Evolutionary conservation across 2,797 vertebrate genomes (phyloP).

Genomic region (Heterohyrax brucei): DNA sequence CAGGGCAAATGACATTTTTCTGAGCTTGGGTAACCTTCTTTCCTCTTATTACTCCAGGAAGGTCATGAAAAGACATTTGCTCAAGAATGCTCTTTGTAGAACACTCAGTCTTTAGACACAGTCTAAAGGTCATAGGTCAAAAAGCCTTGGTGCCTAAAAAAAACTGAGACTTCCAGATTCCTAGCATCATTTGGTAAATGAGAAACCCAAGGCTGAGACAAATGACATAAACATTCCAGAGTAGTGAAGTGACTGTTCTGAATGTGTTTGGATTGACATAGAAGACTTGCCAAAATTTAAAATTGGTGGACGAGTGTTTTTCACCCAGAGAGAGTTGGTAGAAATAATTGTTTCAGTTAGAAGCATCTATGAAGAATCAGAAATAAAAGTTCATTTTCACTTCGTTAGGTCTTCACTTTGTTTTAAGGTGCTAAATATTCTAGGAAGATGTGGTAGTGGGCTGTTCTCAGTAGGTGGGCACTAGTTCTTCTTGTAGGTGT

Average conservation of each 20-base stretch:
- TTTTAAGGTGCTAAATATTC: background rate
- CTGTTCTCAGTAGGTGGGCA: fast-evolving
- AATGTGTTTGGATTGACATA: background rate
- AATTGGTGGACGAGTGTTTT: background rate
- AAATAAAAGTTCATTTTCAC: background rate
- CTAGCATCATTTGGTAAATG: background rate
- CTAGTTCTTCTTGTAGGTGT: background rate
- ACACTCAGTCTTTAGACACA: background rate
- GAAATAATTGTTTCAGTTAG: background rate
- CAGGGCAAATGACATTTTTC: background rate
- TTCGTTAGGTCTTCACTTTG: background rate
- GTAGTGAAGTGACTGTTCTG: background rate
- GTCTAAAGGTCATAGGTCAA: background rate
- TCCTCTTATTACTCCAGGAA: background rate
- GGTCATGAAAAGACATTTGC: background rate
- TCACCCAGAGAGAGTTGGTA: background rate
- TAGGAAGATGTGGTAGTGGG: fast-evolving
- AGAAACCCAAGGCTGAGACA: background rate
- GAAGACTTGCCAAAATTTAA: background rate
- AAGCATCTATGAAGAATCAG: background rate
- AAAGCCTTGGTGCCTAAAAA: background rate
- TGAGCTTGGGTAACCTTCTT: background rate
- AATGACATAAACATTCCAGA: background rate
- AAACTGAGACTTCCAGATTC: background rate
- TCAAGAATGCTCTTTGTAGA: background rate